Conservation (phyloP, 2,113 vertebrate genomes). For the Megaceryle maxima region DNA sequence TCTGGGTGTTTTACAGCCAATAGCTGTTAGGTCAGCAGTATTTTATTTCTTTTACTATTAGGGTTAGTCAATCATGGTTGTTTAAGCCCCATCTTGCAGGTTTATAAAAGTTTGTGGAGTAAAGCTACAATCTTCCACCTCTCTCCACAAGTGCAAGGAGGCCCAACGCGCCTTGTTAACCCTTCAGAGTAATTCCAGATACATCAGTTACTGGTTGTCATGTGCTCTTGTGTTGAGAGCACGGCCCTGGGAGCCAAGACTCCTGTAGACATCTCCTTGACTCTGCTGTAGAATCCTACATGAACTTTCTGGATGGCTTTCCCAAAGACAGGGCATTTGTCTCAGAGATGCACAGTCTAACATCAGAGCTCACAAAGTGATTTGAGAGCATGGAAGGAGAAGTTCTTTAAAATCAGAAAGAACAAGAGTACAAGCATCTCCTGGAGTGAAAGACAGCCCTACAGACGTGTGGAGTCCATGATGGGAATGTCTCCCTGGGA, state of each 20-base stretch:
- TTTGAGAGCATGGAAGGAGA: not conserved
- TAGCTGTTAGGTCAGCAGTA: not conserved
- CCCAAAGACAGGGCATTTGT: not conserved
- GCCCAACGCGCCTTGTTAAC: not conserved
- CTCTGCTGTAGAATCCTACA: not conserved
- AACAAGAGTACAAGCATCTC: not conserved
- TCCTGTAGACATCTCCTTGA: not conserved
- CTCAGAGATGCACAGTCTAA: not conserved
- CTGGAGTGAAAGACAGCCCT: not conserved
- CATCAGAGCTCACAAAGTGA: not conserved
- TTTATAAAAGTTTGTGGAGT: conserved; percentile 8
- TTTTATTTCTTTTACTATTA: conserved; percentile 6
- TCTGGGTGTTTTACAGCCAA: not conserved
- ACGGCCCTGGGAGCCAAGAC: not conserved
- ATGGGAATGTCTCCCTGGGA: not conserved
- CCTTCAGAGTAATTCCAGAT: not conserved
- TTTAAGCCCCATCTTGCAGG: not conserved
- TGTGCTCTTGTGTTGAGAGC: not conserved
- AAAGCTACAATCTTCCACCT: not conserved
- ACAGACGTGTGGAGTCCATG: not conserved
- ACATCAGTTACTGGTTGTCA: not conserved
- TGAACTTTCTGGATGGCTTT: not conserved
- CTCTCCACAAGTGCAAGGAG: not conserved
- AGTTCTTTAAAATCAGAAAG: not conserved
- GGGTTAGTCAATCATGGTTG: not conserved